These are phyloP conservation scores for Drosophila colorata DNA, from an alignment of 2,888 invertebrate species.

Conservation along the genomic window DNA sequence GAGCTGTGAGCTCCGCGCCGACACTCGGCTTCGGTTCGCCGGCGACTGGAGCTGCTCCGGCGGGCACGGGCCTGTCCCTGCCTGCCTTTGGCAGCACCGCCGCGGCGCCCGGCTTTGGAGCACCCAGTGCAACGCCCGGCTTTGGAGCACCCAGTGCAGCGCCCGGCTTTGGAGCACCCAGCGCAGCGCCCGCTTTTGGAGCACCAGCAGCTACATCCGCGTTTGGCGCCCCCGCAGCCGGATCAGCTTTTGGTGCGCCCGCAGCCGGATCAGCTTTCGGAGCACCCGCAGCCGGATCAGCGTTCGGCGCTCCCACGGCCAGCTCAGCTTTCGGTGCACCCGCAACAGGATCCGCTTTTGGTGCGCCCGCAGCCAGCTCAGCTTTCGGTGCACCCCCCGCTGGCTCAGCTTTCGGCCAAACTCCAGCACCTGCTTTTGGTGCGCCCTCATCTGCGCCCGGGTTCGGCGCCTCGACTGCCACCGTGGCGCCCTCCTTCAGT, in stretches of 20 bases:
- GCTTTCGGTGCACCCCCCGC: slow-evolving; percentile 3
- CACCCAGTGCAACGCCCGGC: slow-evolving; percentile 28
- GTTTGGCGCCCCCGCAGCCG: slow-evolving; percentile 28
- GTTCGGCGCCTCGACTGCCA: slow-evolving; percentile 37
- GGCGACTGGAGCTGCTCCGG: slow-evolving; percentile 33
- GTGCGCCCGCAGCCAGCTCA: slow-evolving; percentile 6
- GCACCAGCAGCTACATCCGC: slow-evolving; percentile 36
- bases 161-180: slow-evolving; percentile 28
- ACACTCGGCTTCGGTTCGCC: slow-evolving; percentile 67
- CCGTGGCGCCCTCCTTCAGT: slow-evolving; percentile 61
- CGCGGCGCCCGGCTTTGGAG: slow-evolving; percentile 45
- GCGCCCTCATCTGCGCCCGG: slow-evolving; percentile 10
- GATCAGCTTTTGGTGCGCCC: slow-evolving; percentile 31
- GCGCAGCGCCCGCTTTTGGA: slow-evolving; percentile 47
- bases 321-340: slow-evolving; percentile 30
- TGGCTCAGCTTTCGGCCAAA: slow-evolving; percentile 5
- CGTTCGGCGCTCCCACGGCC: slow-evolving; percentile 9
- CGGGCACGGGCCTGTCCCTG: neutral
- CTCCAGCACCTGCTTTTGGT: slow-evolving; percentile 48
- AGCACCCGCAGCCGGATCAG: slow-evolving; percentile 4
- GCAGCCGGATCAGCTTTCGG: slow-evolving; percentile 31
- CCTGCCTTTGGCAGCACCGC: slow-evolving; percentile 37
- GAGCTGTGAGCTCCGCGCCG: slow-evolving; percentile 35
- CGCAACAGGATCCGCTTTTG: slow-evolving; percentile 24
- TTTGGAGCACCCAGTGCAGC: slow-evolving; percentile 42